A percentile compares a stretch with the other conserved stretches of the same genome.
These are phyloP conservation scores for Ptychodera flava DNA, from an alignment of 35 echinoderm and acorn worm species.

Conservation along the genomic window DNA sequence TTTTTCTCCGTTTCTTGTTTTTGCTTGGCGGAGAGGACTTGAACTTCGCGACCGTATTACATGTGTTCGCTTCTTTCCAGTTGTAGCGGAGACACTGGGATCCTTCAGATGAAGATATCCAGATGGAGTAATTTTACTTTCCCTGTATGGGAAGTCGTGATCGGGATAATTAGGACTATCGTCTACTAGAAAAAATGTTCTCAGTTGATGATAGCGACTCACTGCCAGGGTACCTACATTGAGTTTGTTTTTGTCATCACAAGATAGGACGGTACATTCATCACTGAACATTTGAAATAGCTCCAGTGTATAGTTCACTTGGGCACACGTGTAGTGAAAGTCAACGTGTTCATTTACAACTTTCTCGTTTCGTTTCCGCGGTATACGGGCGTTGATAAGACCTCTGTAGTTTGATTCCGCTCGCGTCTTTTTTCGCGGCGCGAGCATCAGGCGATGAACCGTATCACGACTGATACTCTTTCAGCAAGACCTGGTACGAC, in stretches of 20 bases:
- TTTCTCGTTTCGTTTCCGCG: conserved; percentile 19
- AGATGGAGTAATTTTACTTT: conserved; percentile 26
- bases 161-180: conserved; percentile 17
- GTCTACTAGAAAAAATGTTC: neutral
- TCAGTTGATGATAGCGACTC: conserved; percentile 25
- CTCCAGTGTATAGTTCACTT: conserved; percentile 31
- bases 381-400: conserved; percentile 12
- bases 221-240: conserved; percentile 21
- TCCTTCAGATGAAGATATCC: conserved; percentile 16
- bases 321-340: conserved; percentile 12
- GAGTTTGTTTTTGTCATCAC: conserved; percentile 30
- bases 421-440: conserved; percentile 4
- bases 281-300: neutral
- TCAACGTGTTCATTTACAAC: neutral
- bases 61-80: neutral
- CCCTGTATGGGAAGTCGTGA: conserved; percentile 25
- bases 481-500: neutral
- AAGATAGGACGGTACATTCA: neutral
- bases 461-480: neutral
- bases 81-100: too few relatives aligned
- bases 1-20: neutral
- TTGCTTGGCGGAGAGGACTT: too few relatives aligned
- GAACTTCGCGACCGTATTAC: conserved; percentile 5
- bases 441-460: conserved; percentile 4
- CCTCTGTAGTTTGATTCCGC: conserved; percentile 4